Base-by-base conservation (phyloP, 2,113 vertebrate genomes). In the Cyprinodon brontotheroides region DNA sequence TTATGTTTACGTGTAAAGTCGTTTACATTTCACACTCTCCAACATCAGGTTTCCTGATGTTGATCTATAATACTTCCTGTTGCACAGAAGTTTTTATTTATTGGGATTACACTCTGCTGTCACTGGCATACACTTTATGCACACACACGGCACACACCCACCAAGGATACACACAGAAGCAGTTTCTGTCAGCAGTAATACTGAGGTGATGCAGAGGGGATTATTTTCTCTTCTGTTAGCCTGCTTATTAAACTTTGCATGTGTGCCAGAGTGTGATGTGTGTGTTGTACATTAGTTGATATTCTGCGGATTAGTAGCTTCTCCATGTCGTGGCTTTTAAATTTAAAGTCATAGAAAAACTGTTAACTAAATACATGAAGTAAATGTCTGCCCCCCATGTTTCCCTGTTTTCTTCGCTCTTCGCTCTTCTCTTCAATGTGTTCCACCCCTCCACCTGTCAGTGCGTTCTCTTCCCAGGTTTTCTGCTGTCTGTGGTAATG, bases 181-280 rank as follows among this genome's bases (percentile, higher is more conserved):
- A 63, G 73, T 74, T 77, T 77, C 78, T 82, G 83, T 87, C 86
- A 84, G 81, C 77, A 50, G 75, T 71, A 78, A 82, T 78, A 78
- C 80, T 79, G 74, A 90, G 82, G 83, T 82, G 83, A 78, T 78
- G 85, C 75, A 78, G 68, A 68, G 77, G 66, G 87, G 88, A 90
- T 90, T 90, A 91, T 77, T 78, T 79, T 76, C 64, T 71, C 85
- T 83, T 72, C 74, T 80, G 74, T 86, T 79, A 75, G 74, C 76
- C 45, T 79, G 83, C 81, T 89, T 85, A 88, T 84, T 80, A 81
- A 71, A 85, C 48, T 67, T 45, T 47, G 50, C 68, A 38, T 3
- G 59, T 61, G 62, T 70, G 50, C 47, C 13, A 12, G 7, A 48
- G 70, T 61, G 7, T 45, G 43, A 45, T 45, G 60, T 71, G 53